Evolutionary conservation across 64 coral and sea anemone species (phyloP), one percentile per base, ranked within the genome.

Genomic region (Exaiptasia diaphana): DNA sequence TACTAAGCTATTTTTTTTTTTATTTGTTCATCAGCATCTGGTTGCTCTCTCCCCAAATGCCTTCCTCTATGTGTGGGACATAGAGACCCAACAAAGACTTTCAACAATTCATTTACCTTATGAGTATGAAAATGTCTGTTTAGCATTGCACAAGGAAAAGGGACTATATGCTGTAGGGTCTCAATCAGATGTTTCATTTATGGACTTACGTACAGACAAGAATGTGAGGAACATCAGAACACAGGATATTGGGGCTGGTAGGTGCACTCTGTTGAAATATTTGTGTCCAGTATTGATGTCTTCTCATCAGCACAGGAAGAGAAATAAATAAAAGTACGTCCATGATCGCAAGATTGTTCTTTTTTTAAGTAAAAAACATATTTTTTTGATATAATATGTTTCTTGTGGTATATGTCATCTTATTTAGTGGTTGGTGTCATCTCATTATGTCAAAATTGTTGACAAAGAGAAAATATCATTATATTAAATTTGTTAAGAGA

Each of bases 101-200:
- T 31, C 34, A 28, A 23, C 52, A 64, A 41, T 81, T 49, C 33
- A 37, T 14, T 27, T 64, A 24, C 77, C 56, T 15, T 81, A 64
- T 34, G 4, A 67, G n/a, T 27, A 88, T 48, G 94, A 97, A 56
- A 97, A 91, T 44, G 94, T 97, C 2, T 97, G 94, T 41, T 53
- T 97, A 25, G 89, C 94, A 0, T 42, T 92, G 46, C 78, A 97
- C 50, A 83, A 83, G 25, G 94, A 87, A 3, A 56, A 75, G 33
- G 81, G 35, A 30, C 36, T 97, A 26, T 97, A 88, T 85, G 94
- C 94, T 2, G 85, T 97, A 48, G 94, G 94, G n/a, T 97, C 94
- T 5, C 94, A 92, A 50, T 97, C 94, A 15, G 89, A 92, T 50
- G 81, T 97, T 37, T 80, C 84, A 50, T 79, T 97, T 30, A 74